These are phyloP conservation scores for Oryzias celebensis DNA, from an alignment of 2,113 vertebrate species.

Conservation along the genomic window DNA sequence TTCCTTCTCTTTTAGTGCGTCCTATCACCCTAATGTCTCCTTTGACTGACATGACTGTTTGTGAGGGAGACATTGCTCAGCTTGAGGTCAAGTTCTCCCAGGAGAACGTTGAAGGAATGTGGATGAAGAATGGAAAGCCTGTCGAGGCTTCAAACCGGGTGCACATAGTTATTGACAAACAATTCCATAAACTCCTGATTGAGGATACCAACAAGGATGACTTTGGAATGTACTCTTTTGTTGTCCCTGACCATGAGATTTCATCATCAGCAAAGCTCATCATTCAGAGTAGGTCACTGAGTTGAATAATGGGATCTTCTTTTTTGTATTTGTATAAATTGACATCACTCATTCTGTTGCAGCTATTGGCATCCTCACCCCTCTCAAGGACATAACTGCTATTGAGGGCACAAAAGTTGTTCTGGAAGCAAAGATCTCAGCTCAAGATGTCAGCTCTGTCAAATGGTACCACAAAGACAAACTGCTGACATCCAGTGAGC, in stretches of 20 bases:
- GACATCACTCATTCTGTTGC: constrained; percentile 31
- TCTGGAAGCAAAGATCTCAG: constrained; percentile 94
- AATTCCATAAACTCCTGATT: constrained; percentile 90
- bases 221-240: constrained; percentile 86
- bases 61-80: constrained; percentile 97
- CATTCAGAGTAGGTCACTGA: constrained; percentile 84
- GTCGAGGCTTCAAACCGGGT: constrained; percentile 85
- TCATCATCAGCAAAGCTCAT: constrained; percentile 84
- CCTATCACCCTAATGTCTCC: constrained; percentile 91
- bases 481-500: constrained; percentile 82
- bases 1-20: constrained; percentile 78
- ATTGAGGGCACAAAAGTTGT: constrained; percentile 95
- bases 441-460: constrained; percentile 87
- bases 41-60: constrained; percentile 89
- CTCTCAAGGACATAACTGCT: constrained; percentile 85
- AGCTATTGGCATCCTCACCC: constrained; percentile 87
- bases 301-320: background rate
- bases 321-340: background rate
- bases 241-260: constrained; percentile 84
- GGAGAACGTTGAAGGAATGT: constrained; percentile 90
- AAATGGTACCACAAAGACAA: constrained; percentile 91
- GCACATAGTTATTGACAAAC: constrained; percentile 91
- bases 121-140: constrained; percentile 88
- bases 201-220: constrained; percentile 91
- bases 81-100: constrained; percentile 94